Conservation (phyloP, 2,888 invertebrate genomes). For the Octonoba sinensis region DNA sequence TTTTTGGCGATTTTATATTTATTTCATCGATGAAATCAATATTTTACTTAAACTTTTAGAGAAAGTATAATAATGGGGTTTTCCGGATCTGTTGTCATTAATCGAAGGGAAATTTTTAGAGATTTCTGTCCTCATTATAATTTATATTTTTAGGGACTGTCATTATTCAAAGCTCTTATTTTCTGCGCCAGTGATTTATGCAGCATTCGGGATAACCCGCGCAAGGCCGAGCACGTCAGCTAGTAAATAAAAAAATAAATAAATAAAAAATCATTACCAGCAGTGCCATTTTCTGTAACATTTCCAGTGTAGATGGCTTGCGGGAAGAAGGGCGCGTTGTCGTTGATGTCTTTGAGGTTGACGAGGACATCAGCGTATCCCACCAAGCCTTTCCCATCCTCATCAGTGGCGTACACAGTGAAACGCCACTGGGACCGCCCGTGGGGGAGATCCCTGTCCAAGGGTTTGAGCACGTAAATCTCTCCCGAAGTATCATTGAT, state of each 20-base stretch:
- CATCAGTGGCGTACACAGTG: conserved; percentile 95
- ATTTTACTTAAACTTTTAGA: no score
- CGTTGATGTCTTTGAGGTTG: conserved; percentile 94
- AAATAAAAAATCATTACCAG: conserved; percentile 71
- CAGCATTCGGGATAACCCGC: no score
- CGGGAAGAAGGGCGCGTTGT: conserved; percentile 71
- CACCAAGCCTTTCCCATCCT: conserved; percentile 93
- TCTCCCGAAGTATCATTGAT: conserved; percentile 95
- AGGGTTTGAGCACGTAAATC: conserved; percentile 93
- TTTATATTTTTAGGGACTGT: no score
- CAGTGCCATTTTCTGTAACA: conserved; percentile 67
- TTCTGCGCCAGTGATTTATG: no score
- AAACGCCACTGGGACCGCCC: conserved; percentile 96
- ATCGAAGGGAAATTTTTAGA: no score
- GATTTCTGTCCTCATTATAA: no score
- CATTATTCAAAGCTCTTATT: no score
- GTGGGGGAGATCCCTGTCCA: conserved; percentile 96
- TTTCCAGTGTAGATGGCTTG: conserved; percentile 65
- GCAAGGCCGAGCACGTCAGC: background rate
- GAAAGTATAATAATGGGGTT: no score
- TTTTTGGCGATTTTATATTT: no score
- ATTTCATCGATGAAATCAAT: no score
- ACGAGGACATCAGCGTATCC: conserved; percentile 98
- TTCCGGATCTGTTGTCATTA: no score
- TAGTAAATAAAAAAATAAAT: background rate